phyloP scores from a whole-genome alignment of 2,797 vertebrate species.

The Tokudaia muenninki region DNA sequence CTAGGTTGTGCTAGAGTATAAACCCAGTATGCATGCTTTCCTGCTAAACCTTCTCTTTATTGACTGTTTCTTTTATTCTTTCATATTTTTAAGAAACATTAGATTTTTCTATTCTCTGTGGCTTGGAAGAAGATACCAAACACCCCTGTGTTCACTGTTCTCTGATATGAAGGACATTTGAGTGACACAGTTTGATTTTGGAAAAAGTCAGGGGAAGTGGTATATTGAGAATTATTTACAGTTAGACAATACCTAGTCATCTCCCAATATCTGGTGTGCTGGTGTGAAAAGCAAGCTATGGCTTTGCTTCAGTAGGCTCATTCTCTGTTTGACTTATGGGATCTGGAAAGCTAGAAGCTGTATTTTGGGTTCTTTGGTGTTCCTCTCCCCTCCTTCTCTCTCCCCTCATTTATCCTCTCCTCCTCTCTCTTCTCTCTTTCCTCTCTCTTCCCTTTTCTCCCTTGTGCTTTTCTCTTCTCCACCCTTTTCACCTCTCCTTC shows the following conservation, averaged over 20 bases:
- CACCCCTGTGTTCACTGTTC: not conserved
- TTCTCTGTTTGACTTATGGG: not conserved
- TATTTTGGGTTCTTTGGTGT: not conserved
- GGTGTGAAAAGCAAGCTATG: not conserved
- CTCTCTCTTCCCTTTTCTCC: not conserved
- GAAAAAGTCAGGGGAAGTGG: not conserved
- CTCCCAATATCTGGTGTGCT: not conserved
- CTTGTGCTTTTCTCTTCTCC: not conserved
- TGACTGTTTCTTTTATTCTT: constrained; percentile 3
- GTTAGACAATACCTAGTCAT: not conserved
- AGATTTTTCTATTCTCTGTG: not conserved
- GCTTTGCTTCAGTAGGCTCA: not conserved
- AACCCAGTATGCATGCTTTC: not conserved
- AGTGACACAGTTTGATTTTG: not conserved
- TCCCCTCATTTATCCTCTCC: too few relatives aligned
- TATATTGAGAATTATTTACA: constrained; percentile 5
- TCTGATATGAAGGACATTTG: not conserved
- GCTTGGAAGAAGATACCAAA: not conserved
- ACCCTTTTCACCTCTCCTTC: too few relatives aligned
- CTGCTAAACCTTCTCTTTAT: not conserved
- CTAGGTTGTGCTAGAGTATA: constrained; percentile 76
- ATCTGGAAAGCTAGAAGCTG: not conserved
- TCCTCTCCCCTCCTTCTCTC: too few relatives aligned
- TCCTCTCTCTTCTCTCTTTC: not conserved
- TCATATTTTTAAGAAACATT: not conserved